phyloP scores from a whole-genome alignment of 2,113 vertebrate genomes.

The Cricetomys ansorgei region DNA sequence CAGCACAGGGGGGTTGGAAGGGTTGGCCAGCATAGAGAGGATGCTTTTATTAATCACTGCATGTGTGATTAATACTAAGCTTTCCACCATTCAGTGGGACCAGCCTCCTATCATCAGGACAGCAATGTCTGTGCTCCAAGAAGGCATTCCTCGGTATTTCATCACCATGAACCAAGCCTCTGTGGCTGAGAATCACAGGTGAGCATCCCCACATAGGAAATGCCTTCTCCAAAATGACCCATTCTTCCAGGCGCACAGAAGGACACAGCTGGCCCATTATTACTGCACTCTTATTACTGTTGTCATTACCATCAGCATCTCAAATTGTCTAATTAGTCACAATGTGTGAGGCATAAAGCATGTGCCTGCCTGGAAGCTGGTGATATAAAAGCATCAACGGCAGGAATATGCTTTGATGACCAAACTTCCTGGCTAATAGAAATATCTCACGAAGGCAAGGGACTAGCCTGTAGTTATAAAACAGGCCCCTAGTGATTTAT shows the following conservation, averaged over 20 bases:
- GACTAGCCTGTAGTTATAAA: not conserved
- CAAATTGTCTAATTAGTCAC: slow-evolving; percentile 47
- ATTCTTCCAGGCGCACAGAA: not conserved
- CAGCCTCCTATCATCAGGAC: not conserved
- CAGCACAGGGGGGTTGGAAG: rapidly evolving
- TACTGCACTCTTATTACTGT: not conserved
- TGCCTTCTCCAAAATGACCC: slow-evolving; percentile 33
- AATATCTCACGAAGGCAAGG: not conserved
- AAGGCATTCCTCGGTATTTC: not conserved
- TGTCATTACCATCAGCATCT: slow-evolving; percentile 43
- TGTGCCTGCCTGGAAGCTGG: slow-evolving; percentile 5
- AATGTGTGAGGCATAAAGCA: not conserved
- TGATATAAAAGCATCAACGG: not conserved
- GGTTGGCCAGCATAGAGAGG: not conserved
- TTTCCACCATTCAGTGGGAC: not conserved
- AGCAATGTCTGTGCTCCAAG: not conserved
- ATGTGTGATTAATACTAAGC: not conserved
- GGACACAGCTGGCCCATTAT: slow-evolving; percentile 25
- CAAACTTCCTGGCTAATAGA: not conserved
- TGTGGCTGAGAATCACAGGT: not conserved
- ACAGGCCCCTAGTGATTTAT: not conserved
- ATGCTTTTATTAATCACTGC: not conserved
- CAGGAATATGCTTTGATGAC: not conserved
- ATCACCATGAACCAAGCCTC: not conserved
- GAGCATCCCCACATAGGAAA: not conserved